phyloP scores from a whole-genome alignment of 2,888 invertebrate genomes.

The Clanis bilineata region DNA sequence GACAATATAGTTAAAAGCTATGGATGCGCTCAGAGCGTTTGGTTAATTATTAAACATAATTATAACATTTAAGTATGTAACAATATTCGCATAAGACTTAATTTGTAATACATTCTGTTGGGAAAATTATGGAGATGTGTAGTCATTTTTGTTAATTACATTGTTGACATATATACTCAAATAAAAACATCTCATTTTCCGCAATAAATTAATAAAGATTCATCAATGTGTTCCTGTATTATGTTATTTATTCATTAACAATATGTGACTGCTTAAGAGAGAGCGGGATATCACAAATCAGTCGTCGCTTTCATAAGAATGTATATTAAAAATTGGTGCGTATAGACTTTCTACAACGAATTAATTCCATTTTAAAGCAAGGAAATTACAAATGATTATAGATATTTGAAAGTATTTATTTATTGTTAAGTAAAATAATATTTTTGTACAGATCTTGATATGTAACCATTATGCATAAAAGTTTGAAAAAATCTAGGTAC shows the following conservation, averaged over 20 bases:
- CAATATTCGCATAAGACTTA: neutral
- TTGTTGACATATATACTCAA: neutral
- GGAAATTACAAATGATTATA: neutral
- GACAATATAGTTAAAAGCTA: constrained; percentile 33
- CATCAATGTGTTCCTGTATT: no score
- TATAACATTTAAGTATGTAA: neutral
- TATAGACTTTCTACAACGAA: neutral
- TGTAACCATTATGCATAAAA: no score
- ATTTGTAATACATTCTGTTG: neutral
- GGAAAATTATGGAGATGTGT: neutral
- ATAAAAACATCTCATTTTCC: no score
- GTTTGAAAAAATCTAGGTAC: no score
- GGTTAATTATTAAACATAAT: neutral
- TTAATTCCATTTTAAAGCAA: neutral
- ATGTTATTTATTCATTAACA: no score
- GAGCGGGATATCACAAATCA: no score
- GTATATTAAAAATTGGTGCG: no score
- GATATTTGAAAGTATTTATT: neutral
- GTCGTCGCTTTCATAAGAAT: no score
- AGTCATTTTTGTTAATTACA: neutral
- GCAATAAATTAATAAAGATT: no score
- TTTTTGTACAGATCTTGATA: neutral
- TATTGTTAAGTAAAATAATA: neutral
- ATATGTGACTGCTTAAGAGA: no score
- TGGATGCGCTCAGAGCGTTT: constrained; percentile 31